Conservation (phyloP, 2,797 vertebrate genomes). For the Hylomyscus alleni region DNA sequence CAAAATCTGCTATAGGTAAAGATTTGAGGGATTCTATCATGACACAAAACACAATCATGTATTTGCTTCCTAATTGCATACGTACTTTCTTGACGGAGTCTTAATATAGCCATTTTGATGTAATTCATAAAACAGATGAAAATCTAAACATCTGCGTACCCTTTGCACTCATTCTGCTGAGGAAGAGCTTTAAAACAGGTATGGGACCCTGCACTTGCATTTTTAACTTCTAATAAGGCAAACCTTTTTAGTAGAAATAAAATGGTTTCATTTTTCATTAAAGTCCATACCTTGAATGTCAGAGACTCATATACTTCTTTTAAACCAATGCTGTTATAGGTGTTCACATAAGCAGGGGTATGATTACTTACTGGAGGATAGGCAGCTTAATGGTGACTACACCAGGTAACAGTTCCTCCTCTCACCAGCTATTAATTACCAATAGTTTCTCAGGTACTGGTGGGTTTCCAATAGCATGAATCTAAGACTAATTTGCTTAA, state of each 20-base stretch:
- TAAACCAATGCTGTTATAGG: neutral
- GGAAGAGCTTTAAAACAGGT: slow-evolving; percentile 91
- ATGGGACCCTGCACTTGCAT: slow-evolving; percentile 90
- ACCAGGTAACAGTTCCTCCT: neutral
- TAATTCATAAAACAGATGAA: slow-evolving; percentile 82
- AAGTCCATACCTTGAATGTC: slow-evolving; percentile 84
- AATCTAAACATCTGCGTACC: slow-evolving; percentile 34
- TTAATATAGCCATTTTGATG: slow-evolving; percentile 73
- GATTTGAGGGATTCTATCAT: neutral
- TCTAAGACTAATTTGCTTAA: neutral
- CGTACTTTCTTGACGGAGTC: neutral
- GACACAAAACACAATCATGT: slow-evolving; percentile 27
- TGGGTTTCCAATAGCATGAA: too few species aligned
- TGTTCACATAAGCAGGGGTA: too few species aligned
- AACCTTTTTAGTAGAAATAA: slow-evolving; percentile 88
- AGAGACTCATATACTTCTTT: neutral
- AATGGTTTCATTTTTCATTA: slow-evolving; percentile 85
- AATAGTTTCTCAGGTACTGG: neutral
- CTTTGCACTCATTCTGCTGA: slow-evolving; percentile 90
- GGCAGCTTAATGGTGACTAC: neutral
- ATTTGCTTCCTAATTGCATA: slow-evolving; percentile 26
- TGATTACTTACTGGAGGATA: neutral
- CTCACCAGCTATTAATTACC: neutral
- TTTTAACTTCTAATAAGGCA: slow-evolving; percentile 89
- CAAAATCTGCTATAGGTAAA: neutral